Evolutionary conservation across 2,888 invertebrate genomes (phyloP).

Genomic region (Crepidodera aurea): DNA sequence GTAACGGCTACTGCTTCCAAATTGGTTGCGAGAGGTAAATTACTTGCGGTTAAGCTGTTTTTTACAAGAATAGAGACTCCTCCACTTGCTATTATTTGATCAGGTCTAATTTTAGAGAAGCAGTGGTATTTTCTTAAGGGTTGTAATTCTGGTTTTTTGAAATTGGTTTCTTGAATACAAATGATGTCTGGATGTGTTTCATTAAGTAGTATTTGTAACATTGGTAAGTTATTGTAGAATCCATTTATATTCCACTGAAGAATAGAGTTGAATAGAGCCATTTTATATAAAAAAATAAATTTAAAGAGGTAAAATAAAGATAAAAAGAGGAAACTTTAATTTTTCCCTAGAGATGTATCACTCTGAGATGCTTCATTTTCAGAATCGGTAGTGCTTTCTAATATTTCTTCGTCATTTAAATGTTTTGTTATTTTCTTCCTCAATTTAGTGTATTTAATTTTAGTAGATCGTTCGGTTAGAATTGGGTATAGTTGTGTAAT

Average conservation of each 20-base stretch:
- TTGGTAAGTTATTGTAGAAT: background rate
- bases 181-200: slow-evolving; percentile 1
- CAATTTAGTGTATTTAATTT: background rate
- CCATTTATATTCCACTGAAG: slow-evolving; percentile 15
- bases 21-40: background rate
- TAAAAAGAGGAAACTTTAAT: too few relatives aligned
- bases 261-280: background rate
- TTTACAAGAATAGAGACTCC: background rate
- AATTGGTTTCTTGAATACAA: background rate
- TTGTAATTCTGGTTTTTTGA: too few relatives aligned
- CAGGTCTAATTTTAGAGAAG: background rate
- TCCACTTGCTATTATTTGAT: background rate
- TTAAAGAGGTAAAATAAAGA: too few relatives aligned
- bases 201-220: slow-evolving; percentile 1
- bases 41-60: background rate
- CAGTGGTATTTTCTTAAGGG: background rate
- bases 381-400: too few relatives aligned
- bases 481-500: background rate
- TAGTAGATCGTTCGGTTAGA: background rate
- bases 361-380: too few relatives aligned
- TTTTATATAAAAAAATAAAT: background rate
- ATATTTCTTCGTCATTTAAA: background rate
- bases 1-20: background rate
- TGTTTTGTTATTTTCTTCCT: background rate
- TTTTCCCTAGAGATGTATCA: too few relatives aligned